A percentile compares a stretch with the other conserved stretches of the same genome.
Conservation (phyloP, 2,888 invertebrate species). For the Hesperia comma region DNA sequence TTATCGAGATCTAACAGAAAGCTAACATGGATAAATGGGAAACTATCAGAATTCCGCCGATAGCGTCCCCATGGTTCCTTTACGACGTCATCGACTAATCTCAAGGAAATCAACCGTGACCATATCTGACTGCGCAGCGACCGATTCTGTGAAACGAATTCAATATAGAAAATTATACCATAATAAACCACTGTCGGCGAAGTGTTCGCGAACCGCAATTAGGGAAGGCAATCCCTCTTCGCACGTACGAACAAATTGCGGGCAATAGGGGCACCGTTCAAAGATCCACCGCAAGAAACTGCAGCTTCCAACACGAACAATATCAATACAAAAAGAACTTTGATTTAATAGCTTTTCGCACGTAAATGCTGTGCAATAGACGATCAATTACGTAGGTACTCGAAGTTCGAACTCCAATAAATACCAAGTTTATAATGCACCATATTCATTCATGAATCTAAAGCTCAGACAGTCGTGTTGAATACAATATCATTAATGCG, state of each 20-base stretch:
- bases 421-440: background rate
- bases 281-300: constrained; percentile 48
- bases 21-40: constrained; percentile 44
- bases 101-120: constrained; percentile 9
- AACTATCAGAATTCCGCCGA: constrained; percentile 46
- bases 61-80: constrained; percentile 46
- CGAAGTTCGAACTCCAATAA: background rate
- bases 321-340: constrained; percentile 28
- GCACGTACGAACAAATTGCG: constrained; percentile 80
- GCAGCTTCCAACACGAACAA: constrained; percentile 41
- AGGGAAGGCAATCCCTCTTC: constrained; percentile 70
- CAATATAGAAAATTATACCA: constrained; percentile 46
- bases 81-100: constrained; percentile 8
- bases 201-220: constrained; percentile 57
- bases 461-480: background rate
- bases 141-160: constrained; percentile 65
- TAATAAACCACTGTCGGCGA: constrained; percentile 38
- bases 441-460: background rate
- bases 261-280: constrained; percentile 52
- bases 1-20: constrained; percentile 50
- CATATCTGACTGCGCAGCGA: constrained; percentile 50
- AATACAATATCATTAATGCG: constrained; percentile 7
- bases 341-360: constrained; percentile 5
- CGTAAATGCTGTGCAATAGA: constrained; percentile 14
- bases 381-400: background rate